A percentile compares a stretch with the other conserved stretches of the same genome.
These are phyloP conservation scores for Piliocolobus tephrosceles DNA, from an alignment of 2,113 vertebrate genomes.

Conservation along the genomic window DNA sequence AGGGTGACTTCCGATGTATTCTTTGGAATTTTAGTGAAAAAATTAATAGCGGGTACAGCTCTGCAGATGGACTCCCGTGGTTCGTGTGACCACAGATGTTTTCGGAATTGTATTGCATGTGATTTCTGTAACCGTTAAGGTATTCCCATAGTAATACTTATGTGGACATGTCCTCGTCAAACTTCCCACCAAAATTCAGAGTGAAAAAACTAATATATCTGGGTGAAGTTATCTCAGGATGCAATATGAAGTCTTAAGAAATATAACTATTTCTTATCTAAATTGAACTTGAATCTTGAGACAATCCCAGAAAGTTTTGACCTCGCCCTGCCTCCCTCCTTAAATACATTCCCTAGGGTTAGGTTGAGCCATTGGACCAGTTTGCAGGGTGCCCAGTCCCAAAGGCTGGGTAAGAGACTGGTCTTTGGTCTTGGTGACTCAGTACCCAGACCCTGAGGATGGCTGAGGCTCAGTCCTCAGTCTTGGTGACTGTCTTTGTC, in stretches of 20 bases:
- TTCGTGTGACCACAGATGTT: background rate
- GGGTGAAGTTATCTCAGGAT: background rate
- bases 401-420: background rate
- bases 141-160: background rate
- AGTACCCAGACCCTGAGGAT: fast-evolving
- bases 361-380: background rate
- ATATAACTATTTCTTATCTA: background rate
- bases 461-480: too few relatives aligned
- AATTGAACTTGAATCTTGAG: background rate
- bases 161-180: background rate
- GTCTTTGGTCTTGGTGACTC: background rate
- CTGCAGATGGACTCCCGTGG: background rate
- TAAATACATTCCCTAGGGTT: background rate
- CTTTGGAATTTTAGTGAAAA: background rate
- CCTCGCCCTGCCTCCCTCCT: fast-evolving
- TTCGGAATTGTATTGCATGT: background rate
- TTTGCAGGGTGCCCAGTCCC: background rate
- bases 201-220: background rate
- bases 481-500: background rate
- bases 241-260: background rate
- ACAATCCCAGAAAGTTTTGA: background rate
- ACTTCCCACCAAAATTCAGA: background rate
- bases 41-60: background rate
- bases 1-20: background rate
- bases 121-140: background rate